Base-by-base conservation (phyloP, 2,113 vertebrate genomes). In the Cyanocitta stelleri region DNA sequence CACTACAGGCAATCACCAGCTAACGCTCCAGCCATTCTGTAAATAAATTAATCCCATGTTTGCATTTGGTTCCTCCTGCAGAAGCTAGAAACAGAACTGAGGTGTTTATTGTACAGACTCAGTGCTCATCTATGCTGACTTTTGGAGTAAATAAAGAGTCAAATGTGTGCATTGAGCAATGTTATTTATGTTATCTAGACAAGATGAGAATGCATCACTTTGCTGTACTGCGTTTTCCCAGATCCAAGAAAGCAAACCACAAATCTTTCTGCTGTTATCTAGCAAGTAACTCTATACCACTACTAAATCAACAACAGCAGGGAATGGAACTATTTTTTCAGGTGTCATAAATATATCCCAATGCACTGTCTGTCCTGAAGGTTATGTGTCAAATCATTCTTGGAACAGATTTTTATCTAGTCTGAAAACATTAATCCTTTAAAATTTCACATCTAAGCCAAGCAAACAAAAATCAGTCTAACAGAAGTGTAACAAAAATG, bases 111-210 rank as follows among this genome's bases (percentile, higher is more conserved):
- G 54, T n/a, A 35, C n/a, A 89, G 83, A 61, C 37, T 85, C 44
- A 10, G 10, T 49, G 71, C 83, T 95, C 92, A 92, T 73, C 62
- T 90, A 6, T 46, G 27, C 37, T 92, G 83, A 86, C 68, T 92
- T 92, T 49, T n/a, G 48, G 80, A 82, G 80, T 87, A 94, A 96
- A 96, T 81, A 83, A 73, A 61, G 69, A 58, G 81, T 82, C 87
- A 76, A 87, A 89, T 73, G 18, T 73, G 94, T 87, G 81, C 85
- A 81, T 3, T 43, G n/a, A 88, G 82, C 78, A 85, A 73, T 68
- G 78, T 62, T 96, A 69, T 95, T 90, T 91, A 44, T 92, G 66
- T 89, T 92, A 94, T 75, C 80, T 87, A 93, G 76, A 78, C 94
- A 95, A 87, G 89, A 59, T 92, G 89, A 76, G 80, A 94, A 90